Evolutionary conservation across 2,113 vertebrate genomes (phyloP), one percentile per base, ranked within the genome.

Genomic region (Cynoglossus semilaevis): DNA sequence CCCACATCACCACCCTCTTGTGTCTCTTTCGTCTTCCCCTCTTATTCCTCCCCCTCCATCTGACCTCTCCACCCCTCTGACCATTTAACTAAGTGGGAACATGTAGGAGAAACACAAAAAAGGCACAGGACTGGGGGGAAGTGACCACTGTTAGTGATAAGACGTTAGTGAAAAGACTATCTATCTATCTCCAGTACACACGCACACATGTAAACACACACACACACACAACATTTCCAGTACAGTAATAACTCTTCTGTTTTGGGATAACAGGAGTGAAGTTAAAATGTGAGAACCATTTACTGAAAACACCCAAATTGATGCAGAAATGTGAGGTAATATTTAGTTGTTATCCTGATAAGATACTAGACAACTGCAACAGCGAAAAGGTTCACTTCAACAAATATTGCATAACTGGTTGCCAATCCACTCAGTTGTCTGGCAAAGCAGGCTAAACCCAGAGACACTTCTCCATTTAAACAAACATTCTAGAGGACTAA

Each of bases 61-160:
- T 77, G 81, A 84, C 74, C 81, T 70, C 51, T 68, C 49, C 62
- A 83, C 74, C 72, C 77, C 55, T 51, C 70, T 13, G 78, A 61
- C 53, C 15, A 7, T 56, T 78, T 63, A 62, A 74, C 64, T 79
- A 85, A 88, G 85, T 86, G 85, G 87, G 81, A 90, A 87, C 71
- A 74, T 64, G 70, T 35, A 65, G 55, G 53, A 64, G 52, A 85
- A 85, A 82, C 67, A 85, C 85, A 62, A 82, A 81, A 88, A 82
- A 69, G 74, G 61, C 58, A 52, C 63, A 68, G 74, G 58, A 41
- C 58, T 22, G 47, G 16, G 52, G 1, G 50, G 58, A 59, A 50
- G 50, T 22, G 40, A 65, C 68, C 50, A 59, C 48, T 53, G 72
- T 49, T 22, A 51, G 22, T 71, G 65, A 76, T 73, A 58, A 70